Conservation (phyloP, 37 sponge, comb jelly and placozoan species). For the Beroe ovata region DNA sequence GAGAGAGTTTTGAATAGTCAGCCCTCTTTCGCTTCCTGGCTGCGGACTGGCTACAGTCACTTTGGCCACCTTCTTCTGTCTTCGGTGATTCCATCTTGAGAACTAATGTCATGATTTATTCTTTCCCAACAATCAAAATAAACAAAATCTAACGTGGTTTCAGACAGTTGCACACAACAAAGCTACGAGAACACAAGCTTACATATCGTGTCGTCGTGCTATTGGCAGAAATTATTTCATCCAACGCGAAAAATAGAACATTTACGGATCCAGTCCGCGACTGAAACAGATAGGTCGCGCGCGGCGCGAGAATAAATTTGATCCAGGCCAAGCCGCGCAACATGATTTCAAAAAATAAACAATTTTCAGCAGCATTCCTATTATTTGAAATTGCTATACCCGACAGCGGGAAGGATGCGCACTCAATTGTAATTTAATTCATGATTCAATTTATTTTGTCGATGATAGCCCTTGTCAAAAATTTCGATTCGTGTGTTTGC, state of each 20-base stretch:
- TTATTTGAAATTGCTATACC: too few species aligned
- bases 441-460: too few species aligned
- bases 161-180: background rate
- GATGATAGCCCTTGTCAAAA: too few species aligned
- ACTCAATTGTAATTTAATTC: too few species aligned
- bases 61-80: constrained; percentile 10
- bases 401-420: too few species aligned
- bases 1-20: constrained; percentile 57
- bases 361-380: too few species aligned
- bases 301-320: too few species aligned
- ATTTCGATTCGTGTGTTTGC: too few species aligned
- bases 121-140: background rate
- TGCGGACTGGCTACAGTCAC: constrained; percentile 10
- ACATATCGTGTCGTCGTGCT: background rate
- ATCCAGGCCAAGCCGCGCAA: too few species aligned
- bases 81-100: background rate
- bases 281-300: too few species aligned
- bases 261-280: too few species aligned
- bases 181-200: background rate
- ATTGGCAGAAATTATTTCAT: background rate
- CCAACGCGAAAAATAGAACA: background rate
- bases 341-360: too few species aligned
- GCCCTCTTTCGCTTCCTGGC: constrained; percentile 25
- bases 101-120: constrained; percentile 8
- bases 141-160: background rate